phyloP scores from a whole-genome alignment of 2,113 vertebrate genomes.

The Oryzias woworae region DNA sequence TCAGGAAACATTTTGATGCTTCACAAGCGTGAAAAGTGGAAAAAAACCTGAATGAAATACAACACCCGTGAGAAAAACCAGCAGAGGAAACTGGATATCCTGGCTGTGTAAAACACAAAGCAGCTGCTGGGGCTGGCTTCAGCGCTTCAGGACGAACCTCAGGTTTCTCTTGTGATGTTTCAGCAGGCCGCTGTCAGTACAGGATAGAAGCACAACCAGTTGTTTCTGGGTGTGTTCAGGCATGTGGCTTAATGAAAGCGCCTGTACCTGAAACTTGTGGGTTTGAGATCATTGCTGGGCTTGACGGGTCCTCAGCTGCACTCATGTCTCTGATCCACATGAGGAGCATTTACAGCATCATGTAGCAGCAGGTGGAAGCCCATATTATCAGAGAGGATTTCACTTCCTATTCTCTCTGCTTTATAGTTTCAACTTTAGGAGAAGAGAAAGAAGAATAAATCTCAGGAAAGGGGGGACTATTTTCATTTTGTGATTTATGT shows the following conservation, averaged over 20 bases:
- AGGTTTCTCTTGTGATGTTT: constrained; percentile 48
- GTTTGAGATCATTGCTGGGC: constrained; percentile 21
- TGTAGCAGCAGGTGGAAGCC: constrained; percentile 3
- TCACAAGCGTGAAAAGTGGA: constrained; percentile 25
- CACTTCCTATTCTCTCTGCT: too few species aligned
- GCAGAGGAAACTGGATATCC: constrained; percentile 38
- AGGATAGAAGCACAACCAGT: constrained; percentile 23
- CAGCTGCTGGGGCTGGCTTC: constrained; percentile 44
- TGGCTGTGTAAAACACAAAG: constrained; percentile 42
- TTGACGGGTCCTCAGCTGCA: constrained; percentile 14
- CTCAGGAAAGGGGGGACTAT: too few species aligned
- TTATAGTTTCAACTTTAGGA: too few species aligned
- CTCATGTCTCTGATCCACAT: constrained; percentile 2
- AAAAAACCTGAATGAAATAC: constrained; percentile 42
- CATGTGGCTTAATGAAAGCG: constrained; percentile 22
- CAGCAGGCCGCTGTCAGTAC: constrained; percentile 12
- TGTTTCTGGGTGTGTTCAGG: constrained; percentile 16
- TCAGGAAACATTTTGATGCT: neutral
- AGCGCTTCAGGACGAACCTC: constrained; percentile 21
- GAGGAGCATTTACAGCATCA: constrained; percentile 9
- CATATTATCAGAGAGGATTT: neutral
- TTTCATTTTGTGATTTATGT: too few species aligned
- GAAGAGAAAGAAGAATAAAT: too few species aligned
- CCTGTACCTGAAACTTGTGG: constrained; percentile 22
- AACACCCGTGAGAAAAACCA: constrained; percentile 49